Conservation (phyloP, 2,888 invertebrate species). For the Himalopsyche japonica region DNA sequence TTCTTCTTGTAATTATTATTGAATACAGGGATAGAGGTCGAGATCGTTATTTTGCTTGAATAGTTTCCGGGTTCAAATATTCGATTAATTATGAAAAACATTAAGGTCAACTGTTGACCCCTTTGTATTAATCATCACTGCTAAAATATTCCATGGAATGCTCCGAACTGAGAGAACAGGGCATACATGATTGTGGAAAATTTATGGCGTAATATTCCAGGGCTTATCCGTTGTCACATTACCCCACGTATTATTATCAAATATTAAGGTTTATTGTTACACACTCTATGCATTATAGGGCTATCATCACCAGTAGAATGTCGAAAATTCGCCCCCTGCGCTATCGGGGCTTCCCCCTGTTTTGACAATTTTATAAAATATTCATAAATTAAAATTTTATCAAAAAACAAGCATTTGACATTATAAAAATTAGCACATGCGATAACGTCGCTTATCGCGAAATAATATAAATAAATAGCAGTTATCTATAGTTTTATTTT, state of each 20-base stretch:
- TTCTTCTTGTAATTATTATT: too few relatives aligned
- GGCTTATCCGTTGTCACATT: not conserved
- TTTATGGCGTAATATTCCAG: not conserved
- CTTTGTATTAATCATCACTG: not conserved
- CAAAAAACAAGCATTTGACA: not conserved
- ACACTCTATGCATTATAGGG: too few relatives aligned
- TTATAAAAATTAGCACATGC: not conserved
- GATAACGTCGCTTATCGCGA: not conserved
- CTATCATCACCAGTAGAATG: too few relatives aligned
- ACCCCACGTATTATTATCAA: not conserved
- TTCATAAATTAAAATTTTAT: too few relatives aligned
- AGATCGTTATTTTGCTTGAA: too few relatives aligned
- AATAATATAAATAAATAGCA: not conserved
- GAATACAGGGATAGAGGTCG: too few relatives aligned
- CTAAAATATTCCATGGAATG: not conserved
- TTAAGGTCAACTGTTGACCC: not conserved
- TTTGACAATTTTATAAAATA: too few relatives aligned
- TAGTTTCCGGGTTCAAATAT: not conserved
- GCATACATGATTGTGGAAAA: not conserved
- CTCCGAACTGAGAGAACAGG: not conserved
- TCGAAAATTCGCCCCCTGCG: too few relatives aligned
- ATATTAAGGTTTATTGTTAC: too few relatives aligned
- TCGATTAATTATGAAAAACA: not conserved
- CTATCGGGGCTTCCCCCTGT: too few relatives aligned
- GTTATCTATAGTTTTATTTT: not conserved